A percentile compares a stretch with the other conserved stretches of the same genome.
Conservation (phyloP, 2,113 vertebrate genomes). For the Microtus richardsoni region DNA sequence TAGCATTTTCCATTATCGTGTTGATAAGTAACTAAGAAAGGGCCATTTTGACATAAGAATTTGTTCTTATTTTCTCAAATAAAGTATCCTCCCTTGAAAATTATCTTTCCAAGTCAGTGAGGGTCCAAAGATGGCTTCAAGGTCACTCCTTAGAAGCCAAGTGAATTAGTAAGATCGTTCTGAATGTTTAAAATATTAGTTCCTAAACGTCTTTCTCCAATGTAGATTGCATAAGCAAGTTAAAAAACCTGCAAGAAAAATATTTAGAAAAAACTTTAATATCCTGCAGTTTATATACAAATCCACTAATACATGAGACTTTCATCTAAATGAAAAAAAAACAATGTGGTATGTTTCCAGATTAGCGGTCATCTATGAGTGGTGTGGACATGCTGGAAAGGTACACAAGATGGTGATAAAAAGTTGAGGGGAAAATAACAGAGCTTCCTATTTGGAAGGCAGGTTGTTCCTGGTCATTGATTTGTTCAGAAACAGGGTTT, state of each 20-base stretch:
- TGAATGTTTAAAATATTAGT: not conserved
- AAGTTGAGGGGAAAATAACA: not conserved
- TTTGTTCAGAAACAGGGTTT: not conserved
- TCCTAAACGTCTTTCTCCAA: not conserved
- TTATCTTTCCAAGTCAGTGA: conserved; percentile 4
- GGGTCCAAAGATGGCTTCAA: conserved; percentile 24
- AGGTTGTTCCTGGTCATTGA: too few relatives aligned
- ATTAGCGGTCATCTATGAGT: not conserved
- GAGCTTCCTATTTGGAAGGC: not conserved
- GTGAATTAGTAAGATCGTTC: not conserved
- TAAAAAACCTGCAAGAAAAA: conserved; percentile 13
- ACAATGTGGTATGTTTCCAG: not conserved
- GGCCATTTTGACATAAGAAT: not conserved
- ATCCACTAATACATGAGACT: not conserved
- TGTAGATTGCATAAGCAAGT: conserved; percentile 5
- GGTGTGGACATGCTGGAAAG: not conserved
- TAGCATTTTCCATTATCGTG: not conserved
- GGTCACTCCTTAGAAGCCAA: not conserved
- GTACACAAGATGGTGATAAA: not conserved
- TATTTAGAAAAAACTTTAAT: not conserved
- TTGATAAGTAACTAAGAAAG: conserved; percentile 8
- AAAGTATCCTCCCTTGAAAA: conserved; percentile 14
- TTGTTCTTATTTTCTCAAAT: not conserved
- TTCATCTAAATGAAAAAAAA: not conserved
- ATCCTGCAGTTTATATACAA: not conserved